Base-by-base conservation (phyloP, 2,797 vertebrate species). In the Lindbergichthys nudifrons region DNA sequence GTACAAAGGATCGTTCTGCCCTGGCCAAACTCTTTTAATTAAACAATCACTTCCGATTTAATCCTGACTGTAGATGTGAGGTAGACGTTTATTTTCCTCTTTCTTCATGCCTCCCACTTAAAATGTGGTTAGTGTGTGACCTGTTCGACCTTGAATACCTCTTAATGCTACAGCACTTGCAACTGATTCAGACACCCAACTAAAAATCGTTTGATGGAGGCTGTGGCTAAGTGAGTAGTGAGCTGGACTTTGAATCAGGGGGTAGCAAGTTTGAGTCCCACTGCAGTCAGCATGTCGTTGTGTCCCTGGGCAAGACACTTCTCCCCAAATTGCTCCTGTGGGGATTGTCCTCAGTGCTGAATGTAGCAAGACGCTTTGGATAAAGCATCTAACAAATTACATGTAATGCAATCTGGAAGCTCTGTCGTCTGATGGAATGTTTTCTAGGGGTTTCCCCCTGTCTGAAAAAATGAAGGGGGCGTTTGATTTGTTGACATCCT, bases 401-500 rank as follows among this genome's bases (percentile, higher is more conserved):
- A 26, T 26, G 26, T 26, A 26, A 26, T 26, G 26, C 26, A 5
- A 26, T 48, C 36, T 4, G 14, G 43, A 67, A 61, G 45, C 43
- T 69, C 26, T 13, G 23, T 48, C 14, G 1, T 21, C 42, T 21
- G 43, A 45, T 53, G 59, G 19, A 0, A 39, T 51, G 61, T 36
- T 70, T 87, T 66, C 0, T 19, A 6, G 63, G 68, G 68, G 52
- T 71, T 78, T 68, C 70, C 75, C 76, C 15, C 41, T 30, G 42
- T 65, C 54, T 45, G 64, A 48, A 19, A 60, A 51, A 39, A 48
- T 2, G 11, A 30, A 73, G 68, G 56, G 61, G 32, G 39, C 4
- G 36, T 79, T 77, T 82, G 79, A 77, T 79, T 81, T 10, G 14
- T 39, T 79, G 85, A 80, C 53, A 3, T 79, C 57, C 45, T 73